Evolutionary conservation across 2,888 invertebrate species (phyloP), one percentile per base, ranked within the genome.

Genomic region (Ornithoptera alexandrae): DNA sequence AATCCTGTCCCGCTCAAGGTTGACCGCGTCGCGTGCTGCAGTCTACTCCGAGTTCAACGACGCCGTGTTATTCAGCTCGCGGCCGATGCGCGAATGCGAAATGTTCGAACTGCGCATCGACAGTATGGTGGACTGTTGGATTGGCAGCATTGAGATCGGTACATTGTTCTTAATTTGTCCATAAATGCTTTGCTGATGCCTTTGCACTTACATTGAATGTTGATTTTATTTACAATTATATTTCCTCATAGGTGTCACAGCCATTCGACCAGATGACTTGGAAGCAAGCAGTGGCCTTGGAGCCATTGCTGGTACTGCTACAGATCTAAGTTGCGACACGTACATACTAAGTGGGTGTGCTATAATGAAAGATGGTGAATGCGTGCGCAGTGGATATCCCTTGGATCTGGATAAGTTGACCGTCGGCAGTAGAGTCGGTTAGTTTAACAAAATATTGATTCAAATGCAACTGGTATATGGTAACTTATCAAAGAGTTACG

Each of bases 11-110:
- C 97, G 97, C 83, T 96, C 96, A 76, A 97, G 98, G 0, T 86
- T 97, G 73, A 97, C 97, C 0, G 98, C 98, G 0, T 94, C 96
- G 60, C 94, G 98, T 56, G 97, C 97, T 18, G 95, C 97, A 74
- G 97, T 98, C 7, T 94, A 96, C 74, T 97, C 97, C 0, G 98
- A 98, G 93, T 98, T 98, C 87, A 98, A 98, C 84, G 97, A 98
- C 84, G 98, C 98, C 0, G 97, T 98, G 73, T 96, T 98, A 2
- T 97, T 98, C 84, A 97, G 97, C 71, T 97, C 96, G 83, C 93
- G 98, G 67, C 97, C 98, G 0, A 88, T 98, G 63, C 93, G 96
- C 24, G 97, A 98, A 79, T 97, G 97, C 62, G 98, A 98, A 86
- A 94, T 98, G 87, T 98, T 98, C 84, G 98, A 98, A 86, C 95